Evolutionary conservation across 1,140 invertebrate species (phyloP), one percentile per base, ranked within the genome.

Genomic region (Drosophila azteca): DNA sequence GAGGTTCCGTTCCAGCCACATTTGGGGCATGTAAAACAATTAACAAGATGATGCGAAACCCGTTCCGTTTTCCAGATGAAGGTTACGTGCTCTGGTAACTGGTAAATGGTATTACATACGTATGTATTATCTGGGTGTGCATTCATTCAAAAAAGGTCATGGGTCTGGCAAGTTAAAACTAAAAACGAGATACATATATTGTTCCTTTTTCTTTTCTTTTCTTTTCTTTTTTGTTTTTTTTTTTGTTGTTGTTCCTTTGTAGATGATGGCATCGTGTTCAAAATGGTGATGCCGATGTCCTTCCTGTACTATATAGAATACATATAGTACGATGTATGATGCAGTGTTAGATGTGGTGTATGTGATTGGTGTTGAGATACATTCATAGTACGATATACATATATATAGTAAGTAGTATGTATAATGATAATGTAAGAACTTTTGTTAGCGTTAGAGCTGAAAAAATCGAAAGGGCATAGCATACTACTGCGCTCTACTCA

Each of bases 111-210:
- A 31, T 31, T 8, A n/a, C n/a, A n/a, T n/a, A n/a, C n/a, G n/a
- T n/a, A 31, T 3, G 8, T 26, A 26, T 26, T 26, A 26, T 31
- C 31, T 31, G 31, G 31, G 31, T 49, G 35, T 57, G 49, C 41
- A 24, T 43, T 68, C 66, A 69, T 70, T 70, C 51, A 69, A 69
- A 70, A 69, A 22, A 20, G 82, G 65, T 67, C 69, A 58, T 13
- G 45, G 82, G 65, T 70, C 69, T 85, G 81, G 81, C 81, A 85
- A 85, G 81, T 81, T 85, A 87, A 87, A 81, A 85, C 80, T 83
- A 84, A 84, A 87, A 85, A 85, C 81, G 81, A 85, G 81, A 87
- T 85, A 79, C 81, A 74, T 80, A 64, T 83, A 58, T 58, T 85
- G 67, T 58, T 63, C 50, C 58, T 57, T 57, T 72, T 49, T 26